These are phyloP conservation scores for Acrocephalus kingi DNA, from an alignment of 2,113 vertebrate species.

Conservation along the genomic window DNA sequence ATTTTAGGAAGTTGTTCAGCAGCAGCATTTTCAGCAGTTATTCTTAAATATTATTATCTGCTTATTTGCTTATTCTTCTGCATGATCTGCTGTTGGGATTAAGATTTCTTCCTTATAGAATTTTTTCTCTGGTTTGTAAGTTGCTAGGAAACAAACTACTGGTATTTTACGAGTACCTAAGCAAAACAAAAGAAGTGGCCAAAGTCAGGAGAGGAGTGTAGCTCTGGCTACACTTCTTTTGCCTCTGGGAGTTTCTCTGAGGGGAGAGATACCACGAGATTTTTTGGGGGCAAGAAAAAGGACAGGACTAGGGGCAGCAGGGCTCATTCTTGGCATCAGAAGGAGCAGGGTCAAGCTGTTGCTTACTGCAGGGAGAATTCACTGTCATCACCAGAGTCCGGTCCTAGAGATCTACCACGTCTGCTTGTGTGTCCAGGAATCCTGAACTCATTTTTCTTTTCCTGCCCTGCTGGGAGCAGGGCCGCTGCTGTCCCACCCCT, in stretches of 20 bases:
- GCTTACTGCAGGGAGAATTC: background rate
- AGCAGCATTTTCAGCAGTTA: background rate
- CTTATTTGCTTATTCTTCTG: background rate
- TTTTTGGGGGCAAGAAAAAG: background rate
- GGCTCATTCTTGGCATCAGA: background rate
- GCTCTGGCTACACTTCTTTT: background rate
- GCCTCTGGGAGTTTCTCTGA: background rate
- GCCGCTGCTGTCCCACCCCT: background rate
- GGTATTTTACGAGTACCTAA: background rate
- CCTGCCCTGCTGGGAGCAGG: background rate
- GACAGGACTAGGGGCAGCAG: background rate
- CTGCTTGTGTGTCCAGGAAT: background rate
- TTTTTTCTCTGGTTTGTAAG: background rate
- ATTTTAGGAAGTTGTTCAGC: background rate
- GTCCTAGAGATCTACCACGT: background rate
- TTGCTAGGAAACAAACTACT: background rate
- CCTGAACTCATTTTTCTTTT: background rate
- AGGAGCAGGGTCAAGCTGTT: background rate
- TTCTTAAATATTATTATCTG: background rate
- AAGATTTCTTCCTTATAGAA: background rate
- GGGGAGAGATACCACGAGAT: background rate
- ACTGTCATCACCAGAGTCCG: background rate
- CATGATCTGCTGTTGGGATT: background rate
- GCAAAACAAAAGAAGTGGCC: background rate
- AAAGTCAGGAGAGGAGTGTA: background rate